Evolutionary conservation across 2,888 invertebrate genomes (phyloP).

Genomic region (Blomia tropicalis): DNA sequence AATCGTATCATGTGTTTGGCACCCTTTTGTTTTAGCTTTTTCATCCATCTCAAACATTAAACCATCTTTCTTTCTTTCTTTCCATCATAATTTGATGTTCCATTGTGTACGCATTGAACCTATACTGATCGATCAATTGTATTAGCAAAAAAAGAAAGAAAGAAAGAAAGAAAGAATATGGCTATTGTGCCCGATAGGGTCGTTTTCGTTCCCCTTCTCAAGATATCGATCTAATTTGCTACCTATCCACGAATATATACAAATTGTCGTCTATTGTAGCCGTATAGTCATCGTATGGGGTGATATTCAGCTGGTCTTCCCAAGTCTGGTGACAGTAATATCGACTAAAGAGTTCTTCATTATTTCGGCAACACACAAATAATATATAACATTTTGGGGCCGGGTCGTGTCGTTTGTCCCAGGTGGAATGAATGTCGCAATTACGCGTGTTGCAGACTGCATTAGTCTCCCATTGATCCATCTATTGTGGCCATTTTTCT

Average conservation of each 20-base stretch:
- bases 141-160: too few species aligned
- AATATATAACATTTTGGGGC: too few species aligned
- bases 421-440: background rate
- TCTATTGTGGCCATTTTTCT: background rate
- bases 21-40: background rate
- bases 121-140: too few species aligned
- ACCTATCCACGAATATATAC: background rate
- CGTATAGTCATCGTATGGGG: background rate
- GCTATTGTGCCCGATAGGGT: too few species aligned
- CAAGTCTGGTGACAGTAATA: constrained; percentile 10
- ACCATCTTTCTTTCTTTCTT: too few species aligned
- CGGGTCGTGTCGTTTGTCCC: background rate
- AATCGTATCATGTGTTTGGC: background rate
- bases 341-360: constrained; percentile 14
- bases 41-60: too few species aligned
- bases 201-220: background rate
- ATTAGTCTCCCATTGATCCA: background rate
- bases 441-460: constrained; percentile 14
- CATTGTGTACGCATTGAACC: too few species aligned
- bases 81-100: too few species aligned
- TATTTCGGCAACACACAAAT: background rate
- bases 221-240: background rate
- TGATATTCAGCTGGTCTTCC: background rate
- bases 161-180: too few species aligned
- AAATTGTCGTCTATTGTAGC: constrained; percentile 6